Percentiles rank a stretch among this genome's conserved stretches.
These are phyloP conservation scores for Sclerodermus sp. DNA, from an alignment of 2,888 invertebrate species.

Conservation along the genomic window DNA sequence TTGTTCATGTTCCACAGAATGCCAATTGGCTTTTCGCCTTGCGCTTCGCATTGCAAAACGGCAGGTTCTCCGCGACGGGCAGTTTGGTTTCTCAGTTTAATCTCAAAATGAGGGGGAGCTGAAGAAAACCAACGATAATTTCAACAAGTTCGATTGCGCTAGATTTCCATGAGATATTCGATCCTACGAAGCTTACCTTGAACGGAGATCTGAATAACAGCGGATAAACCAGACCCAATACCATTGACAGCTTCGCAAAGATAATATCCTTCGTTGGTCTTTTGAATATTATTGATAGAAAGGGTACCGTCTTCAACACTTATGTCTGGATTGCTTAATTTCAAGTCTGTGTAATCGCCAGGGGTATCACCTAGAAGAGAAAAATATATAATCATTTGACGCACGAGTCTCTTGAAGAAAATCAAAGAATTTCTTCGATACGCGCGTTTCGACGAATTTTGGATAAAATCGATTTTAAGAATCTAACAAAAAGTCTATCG, in stretches of 20 bases:
- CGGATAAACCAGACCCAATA: slow-evolving; percentile 92
- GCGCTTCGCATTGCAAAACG: slow-evolving; percentile 88
- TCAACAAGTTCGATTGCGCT: no score
- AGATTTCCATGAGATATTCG: no score
- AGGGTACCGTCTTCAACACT: slow-evolving; percentile 94
- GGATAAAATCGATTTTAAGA: no score
- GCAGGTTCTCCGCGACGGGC: slow-evolving; percentile 88
- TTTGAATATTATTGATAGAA: slow-evolving; percentile 86
- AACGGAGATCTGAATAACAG: slow-evolving; percentile 90
- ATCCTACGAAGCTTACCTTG: slow-evolving; percentile 70
- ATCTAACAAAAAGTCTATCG: not conserved
- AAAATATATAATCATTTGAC: no score
- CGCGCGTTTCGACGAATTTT: no score
- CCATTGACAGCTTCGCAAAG: slow-evolving; percentile 95
- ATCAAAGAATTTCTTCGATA: no score
- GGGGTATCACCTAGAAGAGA: slow-evolving; percentile 76
- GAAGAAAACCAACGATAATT: slow-evolving; percentile 19
- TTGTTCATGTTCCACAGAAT: slow-evolving; percentile 95
- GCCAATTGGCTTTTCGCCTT: slow-evolving; percentile 93
- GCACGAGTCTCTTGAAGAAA: no score
- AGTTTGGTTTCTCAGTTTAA: slow-evolving; percentile 88
- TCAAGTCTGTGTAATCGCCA: slow-evolving; percentile 90
- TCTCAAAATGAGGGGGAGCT: slow-evolving; percentile 93
- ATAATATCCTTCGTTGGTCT: slow-evolving; percentile 92
- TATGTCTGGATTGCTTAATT: slow-evolving; percentile 86